Evolutionary conservation across 2,888 invertebrate species (phyloP).

Genomic region (Harpalus rufipes): DNA sequence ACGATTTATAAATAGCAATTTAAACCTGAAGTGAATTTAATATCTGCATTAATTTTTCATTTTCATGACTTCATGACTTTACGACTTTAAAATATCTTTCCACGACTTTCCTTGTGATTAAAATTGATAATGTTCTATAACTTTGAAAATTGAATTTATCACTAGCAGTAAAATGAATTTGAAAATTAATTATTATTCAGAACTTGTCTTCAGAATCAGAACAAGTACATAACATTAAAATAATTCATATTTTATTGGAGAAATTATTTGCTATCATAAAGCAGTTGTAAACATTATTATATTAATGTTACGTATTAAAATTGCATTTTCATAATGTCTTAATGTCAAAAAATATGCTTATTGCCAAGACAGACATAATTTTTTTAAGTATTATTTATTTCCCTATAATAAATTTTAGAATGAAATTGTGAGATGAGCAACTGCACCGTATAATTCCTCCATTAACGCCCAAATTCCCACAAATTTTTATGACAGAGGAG

Average conservation of each 20-base stretch:
- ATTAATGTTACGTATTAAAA: not conserved
- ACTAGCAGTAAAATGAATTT: conserved; percentile 7
- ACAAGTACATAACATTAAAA: not conserved
- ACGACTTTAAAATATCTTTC: conserved; percentile 34
- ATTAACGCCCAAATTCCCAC: no score
- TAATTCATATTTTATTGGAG: not conserved
- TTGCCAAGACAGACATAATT: no score
- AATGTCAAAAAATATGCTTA: not conserved
- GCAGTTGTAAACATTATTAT: not conserved
- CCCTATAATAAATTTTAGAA: no score
- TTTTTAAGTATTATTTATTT: no score
- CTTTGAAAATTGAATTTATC: conserved; percentile 8
- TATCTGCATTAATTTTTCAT: conserved; percentile 48
- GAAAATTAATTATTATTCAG: conserved; percentile 8
- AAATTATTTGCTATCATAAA: not conserved
- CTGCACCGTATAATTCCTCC: no score
- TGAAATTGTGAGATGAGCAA: no score
- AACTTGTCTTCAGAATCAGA: not conserved
- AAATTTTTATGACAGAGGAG: no score
- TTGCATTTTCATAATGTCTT: not conserved
- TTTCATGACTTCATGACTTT: conserved; percentile 32
- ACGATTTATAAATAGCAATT: conserved; percentile 48
- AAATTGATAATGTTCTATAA: conserved; percentile 38
- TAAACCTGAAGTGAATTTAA: conserved; percentile 47
- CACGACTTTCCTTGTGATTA: conserved; percentile 25